phyloP scores from a whole-genome alignment of 2,113 vertebrate genomes.

The Phocoena sinus region DNA sequence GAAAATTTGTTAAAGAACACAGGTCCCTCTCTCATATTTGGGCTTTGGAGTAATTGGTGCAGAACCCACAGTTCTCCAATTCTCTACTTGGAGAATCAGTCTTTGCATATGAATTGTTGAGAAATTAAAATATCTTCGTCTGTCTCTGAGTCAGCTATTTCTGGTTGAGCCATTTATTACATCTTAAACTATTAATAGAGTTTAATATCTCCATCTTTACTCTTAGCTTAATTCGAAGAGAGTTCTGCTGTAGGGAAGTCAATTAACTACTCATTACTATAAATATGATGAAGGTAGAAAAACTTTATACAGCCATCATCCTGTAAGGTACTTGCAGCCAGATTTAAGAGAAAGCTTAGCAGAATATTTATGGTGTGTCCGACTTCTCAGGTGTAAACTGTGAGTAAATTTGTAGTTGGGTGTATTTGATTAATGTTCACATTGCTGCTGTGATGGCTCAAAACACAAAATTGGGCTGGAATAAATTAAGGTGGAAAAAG shows the following conservation, averaged over 20 bases:
- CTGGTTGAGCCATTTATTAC: conserved; percentile 73
- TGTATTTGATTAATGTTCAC: background rate
- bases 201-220: conserved; percentile 79
- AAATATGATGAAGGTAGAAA: conserved; percentile 68
- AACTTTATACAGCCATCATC: conserved; percentile 63
- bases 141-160: conserved; percentile 80
- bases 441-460: background rate
- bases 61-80: background rate
- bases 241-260: conserved; percentile 75
- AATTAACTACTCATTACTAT: conserved; percentile 77
- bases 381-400: conserved; percentile 1
- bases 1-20: background rate
- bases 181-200: conserved; percentile 79
- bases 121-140: conserved; percentile 73
- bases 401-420: background rate
- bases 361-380: background rate
- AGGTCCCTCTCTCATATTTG: background rate
- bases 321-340: conserved; percentile 2
- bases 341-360: conserved; percentile 8
- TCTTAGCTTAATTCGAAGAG: conserved; percentile 77
- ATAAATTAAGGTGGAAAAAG: background rate
- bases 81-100: conserved; percentile 48
- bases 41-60: background rate
- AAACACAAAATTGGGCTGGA: background rate
- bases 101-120: conserved; percentile 69